Percentiles rank a stretch among this genome's conserved stretches.
Evolutionary conservation across 2,888 invertebrate genomes (phyloP).

Genomic region (Tribolium freemani): DNA sequence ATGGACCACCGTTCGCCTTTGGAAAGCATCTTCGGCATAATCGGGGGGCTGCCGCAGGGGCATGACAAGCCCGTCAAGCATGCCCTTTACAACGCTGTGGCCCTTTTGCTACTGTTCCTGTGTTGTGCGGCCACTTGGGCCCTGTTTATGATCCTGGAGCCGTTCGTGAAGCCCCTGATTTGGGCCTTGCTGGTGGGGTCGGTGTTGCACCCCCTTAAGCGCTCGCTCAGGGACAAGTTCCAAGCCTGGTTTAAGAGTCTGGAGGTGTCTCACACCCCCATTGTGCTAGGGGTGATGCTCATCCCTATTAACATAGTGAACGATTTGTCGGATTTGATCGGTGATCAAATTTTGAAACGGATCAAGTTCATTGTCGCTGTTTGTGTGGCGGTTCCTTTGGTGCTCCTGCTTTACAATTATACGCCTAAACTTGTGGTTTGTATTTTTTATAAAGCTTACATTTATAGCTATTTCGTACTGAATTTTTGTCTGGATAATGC

Average conservation of each 20-base stretch:
- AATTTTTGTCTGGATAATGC: conserved; percentile 63
- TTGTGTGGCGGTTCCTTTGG: conserved; percentile 66
- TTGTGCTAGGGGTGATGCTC: conserved; percentile 72
- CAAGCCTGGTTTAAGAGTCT: conserved; percentile 84
- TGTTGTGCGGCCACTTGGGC: conserved; percentile 81
- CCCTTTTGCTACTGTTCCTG: conserved; percentile 80
- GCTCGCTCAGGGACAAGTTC: conserved; percentile 80
- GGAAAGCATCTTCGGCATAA: conserved; percentile 79
- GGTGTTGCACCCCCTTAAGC: conserved; percentile 95
- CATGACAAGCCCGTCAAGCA: conserved; percentile 92
- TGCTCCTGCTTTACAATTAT: conserved; percentile 79
- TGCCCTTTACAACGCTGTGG: conserved; percentile 91
- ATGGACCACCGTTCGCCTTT: conserved; percentile 72
- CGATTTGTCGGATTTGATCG: conserved; percentile 81
- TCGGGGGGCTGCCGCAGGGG: conserved; percentile 79
- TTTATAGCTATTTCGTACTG: conserved; percentile 53
- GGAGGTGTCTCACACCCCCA: conserved; percentile 77
- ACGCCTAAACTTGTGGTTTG: conserved; percentile 77
- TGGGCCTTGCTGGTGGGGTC: conserved; percentile 99
- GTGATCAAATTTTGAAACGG: conserved; percentile 78
- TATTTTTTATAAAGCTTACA: conserved; percentile 70
- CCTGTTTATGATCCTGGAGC: conserved; percentile 87
- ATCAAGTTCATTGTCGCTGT: conserved; percentile 72
- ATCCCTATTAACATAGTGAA: conserved; percentile 85
- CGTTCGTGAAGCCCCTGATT: conserved; percentile 92